These are phyloP conservation scores for Macheiramphus alcinus DNA, from an alignment of 2,113 vertebrate species.

Conservation along the genomic window DNA sequence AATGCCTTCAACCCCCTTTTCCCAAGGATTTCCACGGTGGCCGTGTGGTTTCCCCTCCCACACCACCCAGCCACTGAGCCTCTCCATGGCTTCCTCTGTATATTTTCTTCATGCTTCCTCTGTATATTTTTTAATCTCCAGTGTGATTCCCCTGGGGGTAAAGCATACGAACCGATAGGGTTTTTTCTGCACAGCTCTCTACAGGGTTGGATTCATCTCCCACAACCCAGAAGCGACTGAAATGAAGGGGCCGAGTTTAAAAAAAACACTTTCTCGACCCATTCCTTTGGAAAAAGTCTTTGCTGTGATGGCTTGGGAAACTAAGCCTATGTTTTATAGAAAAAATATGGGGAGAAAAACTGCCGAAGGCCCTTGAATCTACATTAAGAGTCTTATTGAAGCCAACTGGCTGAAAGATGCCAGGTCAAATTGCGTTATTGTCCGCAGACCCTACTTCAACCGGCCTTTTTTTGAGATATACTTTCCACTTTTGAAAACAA, in stretches of 20 bases:
- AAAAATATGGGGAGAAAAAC: neutral
- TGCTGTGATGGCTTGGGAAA: neutral
- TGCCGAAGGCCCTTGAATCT: neutral
- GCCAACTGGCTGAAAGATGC: neutral
- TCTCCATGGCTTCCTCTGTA: neutral
- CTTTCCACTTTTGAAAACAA: neutral
- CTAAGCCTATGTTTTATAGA: neutral
- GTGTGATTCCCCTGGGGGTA: neutral
- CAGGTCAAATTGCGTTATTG: neutral
- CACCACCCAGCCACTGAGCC: neutral
- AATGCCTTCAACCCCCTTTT: neutral
- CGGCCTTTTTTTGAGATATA: neutral
- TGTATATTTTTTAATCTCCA: neutral
- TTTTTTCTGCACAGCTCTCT: neutral
- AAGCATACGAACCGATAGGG: neutral
- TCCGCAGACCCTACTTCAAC: neutral
- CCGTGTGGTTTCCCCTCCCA: accelerated
- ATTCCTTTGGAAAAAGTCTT: neutral
- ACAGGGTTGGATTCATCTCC: neutral
- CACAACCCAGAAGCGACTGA: neutral
- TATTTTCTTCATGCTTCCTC: neutral
- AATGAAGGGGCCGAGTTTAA: neutral
- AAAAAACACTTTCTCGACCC: neutral
- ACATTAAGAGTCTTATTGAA: neutral
- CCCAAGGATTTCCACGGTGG: neutral